These are phyloP conservation scores for Hydropsyche tenuis DNA, from an alignment of 1,140 invertebrate species.

Conservation along the genomic window DNA sequence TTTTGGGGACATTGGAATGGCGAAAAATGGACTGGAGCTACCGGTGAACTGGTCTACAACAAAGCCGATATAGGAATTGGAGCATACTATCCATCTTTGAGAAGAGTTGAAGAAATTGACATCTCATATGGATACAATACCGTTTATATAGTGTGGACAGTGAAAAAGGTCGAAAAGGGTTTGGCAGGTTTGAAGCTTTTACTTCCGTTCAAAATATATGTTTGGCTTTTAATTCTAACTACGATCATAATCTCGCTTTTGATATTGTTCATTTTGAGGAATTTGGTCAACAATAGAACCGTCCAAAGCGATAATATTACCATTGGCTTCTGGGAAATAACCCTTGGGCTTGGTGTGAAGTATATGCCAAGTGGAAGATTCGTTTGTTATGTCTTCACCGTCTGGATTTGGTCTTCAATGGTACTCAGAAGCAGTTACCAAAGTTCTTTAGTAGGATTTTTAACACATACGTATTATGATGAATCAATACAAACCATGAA, in stretches of 20 bases:
- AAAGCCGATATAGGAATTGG: constrained; percentile 46
- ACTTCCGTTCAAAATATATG: constrained; percentile 31
- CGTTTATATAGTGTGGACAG: constrained; percentile 43
- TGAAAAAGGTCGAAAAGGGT: constrained; percentile 38
- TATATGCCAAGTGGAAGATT: constrained; percentile 46
- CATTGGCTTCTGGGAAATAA: constrained; percentile 37
- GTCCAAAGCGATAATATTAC: constrained; percentile 21
- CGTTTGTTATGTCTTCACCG: constrained; percentile 39
- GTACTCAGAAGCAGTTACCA: constrained; percentile 44
- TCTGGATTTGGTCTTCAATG: constrained; percentile 47
- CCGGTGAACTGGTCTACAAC: constrained; percentile 40
- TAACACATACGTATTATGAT: constrained; percentile 40
- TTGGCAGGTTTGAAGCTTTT: constrained; percentile 25
- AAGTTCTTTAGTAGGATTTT: constrained; percentile 39
- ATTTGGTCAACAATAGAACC: constrained; percentile 29
- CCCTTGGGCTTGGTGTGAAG: constrained; percentile 33
- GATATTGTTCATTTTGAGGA: constrained; percentile 30
- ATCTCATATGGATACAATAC: constrained; percentile 43
- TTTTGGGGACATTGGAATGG: constrained; percentile 41
- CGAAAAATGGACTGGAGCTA: constrained; percentile 39
- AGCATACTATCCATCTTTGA: constrained; percentile 33
- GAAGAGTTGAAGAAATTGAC: constrained; percentile 36
- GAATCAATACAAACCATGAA: constrained; percentile 41
- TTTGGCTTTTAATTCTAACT: constrained; percentile 32
- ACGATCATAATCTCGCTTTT: constrained; percentile 30